Base-by-base conservation (phyloP, 1,140 invertebrate genomes). In the Macrobrachium rosenbergii region DNA sequence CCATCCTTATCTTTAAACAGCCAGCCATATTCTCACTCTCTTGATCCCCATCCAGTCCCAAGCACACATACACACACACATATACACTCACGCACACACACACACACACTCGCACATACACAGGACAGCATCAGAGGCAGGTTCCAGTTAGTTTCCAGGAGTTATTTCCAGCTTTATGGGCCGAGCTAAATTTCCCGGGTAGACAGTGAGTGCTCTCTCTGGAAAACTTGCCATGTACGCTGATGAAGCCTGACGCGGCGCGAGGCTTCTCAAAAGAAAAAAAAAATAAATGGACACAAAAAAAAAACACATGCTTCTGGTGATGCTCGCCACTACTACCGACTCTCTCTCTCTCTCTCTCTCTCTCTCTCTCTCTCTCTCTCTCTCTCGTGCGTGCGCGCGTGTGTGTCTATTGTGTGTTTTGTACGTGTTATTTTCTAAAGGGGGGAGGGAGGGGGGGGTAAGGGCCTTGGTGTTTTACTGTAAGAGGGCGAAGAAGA, bases 81-180 rank as follows among this genome's bases (percentile, higher is more conserved):
- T 37, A 37, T 37, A 37, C 28, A 37, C 28, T 2, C 28, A 2
- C 28, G 3, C 28, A 37, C 28, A 37, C 28, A 37, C 28, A 37
- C 28, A 37, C 28, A 37, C 28, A 37, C 28, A 37, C 28, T 37
- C 84, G 69, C 84, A 87, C 84, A 87, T 87, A 87, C 84, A 80
- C 84, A 80, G 77, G 84, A 37, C 28, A 78, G 81, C 84, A 87
- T 60, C 84, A 78, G 77, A 63, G 84, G 84, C 84, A 87, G 84
- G 84, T 87, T 87, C 78, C 84, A 87, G 84, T 87, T 87, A 87
- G 84, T 87, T 87, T 87, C 84, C 84, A 87, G 63, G 84, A 87
- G 84, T 87, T 87, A 87, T 87, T 87, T 69, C 77, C 84, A 87
- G 84, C 84, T 87, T 87, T 87, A 87, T 87, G 84, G 84, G 76